Evolutionary conservation across 2,888 invertebrate species (phyloP), one percentile per base, ranked within the genome.

Genomic region (Ichneumon xanthorius): DNA sequence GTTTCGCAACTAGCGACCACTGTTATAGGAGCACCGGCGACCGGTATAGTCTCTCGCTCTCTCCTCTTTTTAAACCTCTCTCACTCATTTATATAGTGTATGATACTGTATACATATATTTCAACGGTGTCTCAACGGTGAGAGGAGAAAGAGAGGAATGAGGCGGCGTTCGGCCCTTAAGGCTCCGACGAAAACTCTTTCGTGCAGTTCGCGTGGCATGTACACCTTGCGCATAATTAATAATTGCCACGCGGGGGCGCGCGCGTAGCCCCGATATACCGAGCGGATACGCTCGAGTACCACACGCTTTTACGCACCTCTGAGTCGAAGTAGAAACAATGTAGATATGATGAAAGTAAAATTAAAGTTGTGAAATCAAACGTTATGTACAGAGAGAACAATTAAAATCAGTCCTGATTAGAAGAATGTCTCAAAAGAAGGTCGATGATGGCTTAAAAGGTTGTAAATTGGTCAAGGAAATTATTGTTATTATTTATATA

Each of bases 1-100:
- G 90, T 89, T 89, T 88, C 86, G 88, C 90, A 90, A 89, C 89
- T 87, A 90, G 87, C 88, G 87, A 88, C 88, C 89, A 89, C 89
- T 89, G 89, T 89, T 89, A 81, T 89, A 87, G 89, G 85, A 89
- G 89, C 88, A 86, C 85, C 80, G 77, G 76, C 82, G 82, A 73
- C 82, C 82, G 63, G 77, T 80, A 73, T 68, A 82, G 78, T 82
- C 82, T 19, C 78, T 77, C 68, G 77, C 58, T 68, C 82, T 75
- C 71, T 50, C 19, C 75, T 30, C 19, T n/a, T 53, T 37, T 6
- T 65, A 16, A 33, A 63, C 33, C 63, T 33, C 63, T 63, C 63
- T 86, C 83, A 73, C 86, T 86, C 86, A 63, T 84, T 84, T 85
- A 73, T 85, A 76, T 76, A 45, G 65, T 71, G 65, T 72, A 67